Percentiles rank a stretch among this genome's conserved stretches.
Conservation (phyloP, 2,113 vertebrate genomes). For the Panthera tigris region DNA sequence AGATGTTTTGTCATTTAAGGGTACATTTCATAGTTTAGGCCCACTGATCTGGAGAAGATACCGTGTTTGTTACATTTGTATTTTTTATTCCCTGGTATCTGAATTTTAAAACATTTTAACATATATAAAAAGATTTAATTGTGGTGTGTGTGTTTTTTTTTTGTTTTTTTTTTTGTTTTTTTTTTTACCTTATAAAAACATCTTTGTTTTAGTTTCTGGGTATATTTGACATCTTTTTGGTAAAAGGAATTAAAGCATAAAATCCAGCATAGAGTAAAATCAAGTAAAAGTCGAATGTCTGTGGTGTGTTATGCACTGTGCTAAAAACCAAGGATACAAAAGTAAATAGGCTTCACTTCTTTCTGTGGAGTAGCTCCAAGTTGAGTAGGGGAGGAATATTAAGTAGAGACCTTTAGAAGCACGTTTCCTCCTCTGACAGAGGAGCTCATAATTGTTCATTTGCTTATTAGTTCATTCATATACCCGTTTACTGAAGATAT, state of each 20-base stretch:
- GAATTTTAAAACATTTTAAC: neutral
- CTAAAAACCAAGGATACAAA: neutral
- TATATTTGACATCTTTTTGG: constrained; percentile 5
- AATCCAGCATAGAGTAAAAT: neutral
- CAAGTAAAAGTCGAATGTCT: neutral
- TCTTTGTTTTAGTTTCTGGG: neutral
- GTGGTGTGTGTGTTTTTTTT: neutral
- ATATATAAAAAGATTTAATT: neutral
- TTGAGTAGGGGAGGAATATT: neutral
- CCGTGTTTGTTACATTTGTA: neutral
- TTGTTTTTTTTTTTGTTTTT: neutral
- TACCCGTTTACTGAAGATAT: neutral
- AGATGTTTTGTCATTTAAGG: neutral
- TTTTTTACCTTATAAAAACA: neutral
- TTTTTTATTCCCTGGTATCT: neutral
- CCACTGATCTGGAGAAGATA: neutral
- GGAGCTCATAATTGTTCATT: neutral
- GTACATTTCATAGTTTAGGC: neutral
- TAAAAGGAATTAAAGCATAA: neutral
- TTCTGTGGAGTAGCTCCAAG: neutral
- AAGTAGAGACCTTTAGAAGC: neutral
- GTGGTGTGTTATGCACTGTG: neutral
- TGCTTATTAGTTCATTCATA: neutral
- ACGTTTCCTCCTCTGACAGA: neutral
- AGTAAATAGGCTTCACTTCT: neutral